Percentiles rank a stretch among this genome's conserved stretches.
Conservation (phyloP, 2,888 invertebrate species). For the Timandra comae region DNA sequence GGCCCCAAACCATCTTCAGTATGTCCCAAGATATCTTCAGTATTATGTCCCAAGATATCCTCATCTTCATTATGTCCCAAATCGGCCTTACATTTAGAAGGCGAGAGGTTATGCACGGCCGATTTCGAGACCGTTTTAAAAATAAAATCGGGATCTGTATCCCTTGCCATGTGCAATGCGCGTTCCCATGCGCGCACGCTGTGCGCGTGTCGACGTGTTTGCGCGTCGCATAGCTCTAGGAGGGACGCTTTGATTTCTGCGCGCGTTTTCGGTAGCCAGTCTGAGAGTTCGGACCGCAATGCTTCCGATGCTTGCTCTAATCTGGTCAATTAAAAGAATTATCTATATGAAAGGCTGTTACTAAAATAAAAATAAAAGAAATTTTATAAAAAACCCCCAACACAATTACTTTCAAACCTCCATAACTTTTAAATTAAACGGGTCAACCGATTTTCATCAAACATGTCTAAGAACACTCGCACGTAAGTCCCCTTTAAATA, state of each 20-base stretch:
- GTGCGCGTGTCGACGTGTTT: constrained; percentile 25
- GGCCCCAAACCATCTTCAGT: too few relatives aligned
- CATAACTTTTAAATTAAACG: too few relatives aligned
- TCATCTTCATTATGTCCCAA: too few relatives aligned
- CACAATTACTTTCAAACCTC: too few relatives aligned
- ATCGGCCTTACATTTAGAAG: too few relatives aligned
- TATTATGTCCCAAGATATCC: too few relatives aligned
- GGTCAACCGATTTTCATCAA: too few relatives aligned
- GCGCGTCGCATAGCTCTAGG: constrained; percentile 51
- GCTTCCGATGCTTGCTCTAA: constrained; percentile 65
- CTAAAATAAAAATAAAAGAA: not conserved
- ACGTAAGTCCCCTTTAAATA: too few relatives aligned
- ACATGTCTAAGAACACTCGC: too few relatives aligned
- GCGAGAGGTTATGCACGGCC: constrained; percentile 58
- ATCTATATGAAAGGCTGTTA: constrained; percentile 1
- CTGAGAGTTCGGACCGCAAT: constrained; percentile 52
- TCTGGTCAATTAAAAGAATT: constrained; percentile 24
- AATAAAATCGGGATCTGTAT: constrained; percentile 39
- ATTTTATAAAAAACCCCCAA: too few relatives aligned
- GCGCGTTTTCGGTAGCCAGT: constrained; percentile 59
- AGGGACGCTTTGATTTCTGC: constrained; percentile 48
- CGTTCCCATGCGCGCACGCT: constrained; percentile 52
- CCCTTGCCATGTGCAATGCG: constrained; percentile 45
- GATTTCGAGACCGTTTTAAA: constrained; percentile 64
- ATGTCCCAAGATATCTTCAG: too few relatives aligned